Evolutionary conservation across 2,888 invertebrate genomes (phyloP), one percentile per base, ranked within the genome.

Genomic region (Heliconius sara): DNA sequence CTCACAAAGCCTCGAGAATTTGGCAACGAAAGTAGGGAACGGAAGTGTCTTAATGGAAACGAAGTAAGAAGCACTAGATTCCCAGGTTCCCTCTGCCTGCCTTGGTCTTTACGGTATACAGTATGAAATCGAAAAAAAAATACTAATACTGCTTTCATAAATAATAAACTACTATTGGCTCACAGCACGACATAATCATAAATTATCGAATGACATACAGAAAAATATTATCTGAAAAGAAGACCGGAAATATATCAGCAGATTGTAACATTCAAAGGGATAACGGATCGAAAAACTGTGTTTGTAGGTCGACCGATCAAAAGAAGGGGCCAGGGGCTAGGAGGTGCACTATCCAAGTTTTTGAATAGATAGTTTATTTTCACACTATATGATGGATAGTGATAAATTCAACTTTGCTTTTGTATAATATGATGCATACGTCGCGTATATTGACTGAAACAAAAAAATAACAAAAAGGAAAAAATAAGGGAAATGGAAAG

Each of bases 301-400:
- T 94, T 94, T 94, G 88, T 93, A 92, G 94, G 94, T 94, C 94
- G 94, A 87, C 85, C 85, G 88, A 91, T 91, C 91, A 92, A 93
- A 93, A 93, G 91, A 90, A 90, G 82, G 79, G 79, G 81, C 83
- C 72, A 80, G 79, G 82, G 80, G 77, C 60, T 34, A 73, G n/a
- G 60, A 60, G 73, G n/a, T 72, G 71, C n/a, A 72, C 34, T 57
- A 22, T 57, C 57, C 57, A 60, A 60, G 60, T 60, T 60, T 72
- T n/a, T 60, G n/a, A 60, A 60, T 73, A 73, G 25, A 1, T 25
- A 9, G 16, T 43, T 43, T 68, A n/a, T 43, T 72, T 72, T 34
- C 34, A 52, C 52, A 30, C 30, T 12, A 52, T 10, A 25, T 47
- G 25, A 43, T 70, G 25, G 16, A 66, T 66, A 66, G 60, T 60